Evolutionary conservation across 53 echinoderm and acorn worm species (phyloP).

Genomic region (Arbacia lixula): DNA sequence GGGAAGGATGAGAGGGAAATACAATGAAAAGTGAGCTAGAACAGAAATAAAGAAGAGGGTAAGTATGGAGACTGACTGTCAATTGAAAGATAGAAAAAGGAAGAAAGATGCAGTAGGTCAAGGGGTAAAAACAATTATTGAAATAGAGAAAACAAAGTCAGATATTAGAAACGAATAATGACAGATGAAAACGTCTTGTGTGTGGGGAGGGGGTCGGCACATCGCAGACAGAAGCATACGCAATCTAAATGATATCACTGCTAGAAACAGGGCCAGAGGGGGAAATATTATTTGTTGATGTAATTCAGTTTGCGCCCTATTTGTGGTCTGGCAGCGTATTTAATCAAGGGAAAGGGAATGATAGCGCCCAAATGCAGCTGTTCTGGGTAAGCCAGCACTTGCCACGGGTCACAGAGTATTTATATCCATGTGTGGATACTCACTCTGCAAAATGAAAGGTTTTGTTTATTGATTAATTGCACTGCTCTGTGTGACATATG

Average conservation of each 20-base stretch:
- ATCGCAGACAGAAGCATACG: background rate
- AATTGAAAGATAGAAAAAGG: too few relatives aligned
- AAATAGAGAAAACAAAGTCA: too few relatives aligned
- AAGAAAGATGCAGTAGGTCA: too few relatives aligned
- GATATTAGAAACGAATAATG: too few relatives aligned
- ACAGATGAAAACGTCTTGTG: too few relatives aligned
- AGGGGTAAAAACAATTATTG: too few relatives aligned
- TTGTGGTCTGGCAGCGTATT: constrained; percentile 50
- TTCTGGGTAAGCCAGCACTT: background rate
- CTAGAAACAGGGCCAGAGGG: constrained; percentile 32
- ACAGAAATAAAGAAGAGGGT: too few relatives aligned
- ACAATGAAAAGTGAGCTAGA: too few relatives aligned
- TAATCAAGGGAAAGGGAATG: constrained; percentile 30
- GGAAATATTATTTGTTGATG: constrained; percentile 41
- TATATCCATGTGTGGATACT: constrained; percentile 19
- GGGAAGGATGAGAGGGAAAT: too few relatives aligned
- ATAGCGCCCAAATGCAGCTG: constrained; percentile 21
- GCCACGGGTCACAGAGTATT: constrained; percentile 7
- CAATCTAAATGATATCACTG: constrained; percentile 36
- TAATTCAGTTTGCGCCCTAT: constrained; percentile 54
- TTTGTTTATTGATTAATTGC: constrained; percentile 37
- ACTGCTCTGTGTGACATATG: background rate
- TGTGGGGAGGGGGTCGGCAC: background rate
- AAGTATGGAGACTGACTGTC: too few relatives aligned
- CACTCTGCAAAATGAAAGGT: constrained; percentile 27